Base-by-base conservation (phyloP, 2,797 vertebrate species). In the Neostethus bicornis region DNA sequence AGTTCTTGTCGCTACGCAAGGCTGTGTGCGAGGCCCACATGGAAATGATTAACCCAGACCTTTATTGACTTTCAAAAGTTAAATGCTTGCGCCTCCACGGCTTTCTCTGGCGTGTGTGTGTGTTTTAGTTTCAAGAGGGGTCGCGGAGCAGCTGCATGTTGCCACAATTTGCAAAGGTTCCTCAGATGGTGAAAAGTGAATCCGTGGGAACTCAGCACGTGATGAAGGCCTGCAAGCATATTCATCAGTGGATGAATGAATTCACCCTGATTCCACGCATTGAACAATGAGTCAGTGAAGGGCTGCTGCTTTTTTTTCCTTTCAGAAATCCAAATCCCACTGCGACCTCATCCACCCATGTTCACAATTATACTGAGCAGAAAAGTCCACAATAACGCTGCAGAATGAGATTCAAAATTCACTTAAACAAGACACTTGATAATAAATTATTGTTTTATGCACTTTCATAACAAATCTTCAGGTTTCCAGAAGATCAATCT, bases 191-290 rank as follows among this genome's bases (percentile, higher is more conserved):
- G 62, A 74, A 58, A 32, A 44, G 61, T 51, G 77, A 52, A 57
- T 82, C 77, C 81, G 87, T 90, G 89, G 87, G 89, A 90, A 90
- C 84, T 7, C 47, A 44, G 57, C 89, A 90, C 79, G 58, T 90
- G 89, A 75, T 55, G 66, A 53, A 59, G 78, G 80, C 77, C 79
- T 79, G 66, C 38, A 9, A 51, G 48, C 34, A 35, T n/a, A 80
- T 84, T 79, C 79, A 77, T 41, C 66, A 35, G 42, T 55, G 42
- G 75, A 51, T n/a, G n/a, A n/a, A n/a, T n/a, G n/a, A n/a, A n/a
- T n/a, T n/a, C n/a, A n/a, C 45, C 68, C 58, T 31, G 49, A 46
- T 46, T 77, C 26, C 51, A 21, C 4, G 34, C 64, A 12, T 57
- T 55, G 51, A 60, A 77, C 69, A 81, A 73, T 64, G 70, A 54